Conservation (phyloP, 2,797 vertebrate species). For the Mareca penelope region DNA sequence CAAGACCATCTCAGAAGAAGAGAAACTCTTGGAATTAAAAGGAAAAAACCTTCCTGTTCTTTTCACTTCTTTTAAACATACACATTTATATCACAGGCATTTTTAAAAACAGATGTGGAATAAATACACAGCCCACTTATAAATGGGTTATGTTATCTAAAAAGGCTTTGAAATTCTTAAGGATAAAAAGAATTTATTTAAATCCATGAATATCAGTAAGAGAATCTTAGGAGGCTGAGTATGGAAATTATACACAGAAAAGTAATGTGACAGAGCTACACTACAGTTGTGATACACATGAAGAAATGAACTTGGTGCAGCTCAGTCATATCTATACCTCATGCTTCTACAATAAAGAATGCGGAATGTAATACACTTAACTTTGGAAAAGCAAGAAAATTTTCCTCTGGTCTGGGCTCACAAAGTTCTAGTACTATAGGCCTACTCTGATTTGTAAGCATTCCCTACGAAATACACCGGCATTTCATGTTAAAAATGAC, state of each 20-base stretch:
- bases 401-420: not conserved
- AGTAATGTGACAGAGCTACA: not conserved
- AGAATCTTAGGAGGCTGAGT: not conserved
- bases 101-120: not conserved
- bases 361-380: not conserved
- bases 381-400: not conserved
- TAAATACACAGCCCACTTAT: not conserved
- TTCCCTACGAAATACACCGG: not conserved
- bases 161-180: not conserved
- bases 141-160: not conserved
- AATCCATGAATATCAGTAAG: not conserved
- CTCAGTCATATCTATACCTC: not conserved
- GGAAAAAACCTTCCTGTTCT: not conserved
- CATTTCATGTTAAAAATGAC: too few relatives aligned
- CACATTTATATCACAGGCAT: not conserved
- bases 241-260: not conserved
- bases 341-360: not conserved
- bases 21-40: not conserved
- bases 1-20: not conserved
- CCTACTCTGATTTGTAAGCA: not conserved
- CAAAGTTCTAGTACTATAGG: not conserved
- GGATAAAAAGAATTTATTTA: not conserved
- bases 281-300: not conserved
- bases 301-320: not conserved
- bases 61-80: not conserved